These are phyloP conservation scores for Sebastes itinus DNA, from an alignment of 2,797 vertebrate genomes.

Conservation along the genomic window DNA sequence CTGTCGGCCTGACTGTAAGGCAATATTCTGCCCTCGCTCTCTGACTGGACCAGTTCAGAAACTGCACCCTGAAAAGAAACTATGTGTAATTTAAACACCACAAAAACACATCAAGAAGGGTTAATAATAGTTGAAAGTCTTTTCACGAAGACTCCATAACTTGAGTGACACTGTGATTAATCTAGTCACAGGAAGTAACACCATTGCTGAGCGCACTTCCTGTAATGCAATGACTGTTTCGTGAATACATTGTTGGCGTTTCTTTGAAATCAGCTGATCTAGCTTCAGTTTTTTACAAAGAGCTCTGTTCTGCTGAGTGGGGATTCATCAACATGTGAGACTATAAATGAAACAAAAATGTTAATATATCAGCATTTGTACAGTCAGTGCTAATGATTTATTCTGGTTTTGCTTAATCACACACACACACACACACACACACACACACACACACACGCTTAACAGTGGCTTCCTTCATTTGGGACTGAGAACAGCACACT, in stretches of 20 bases:
- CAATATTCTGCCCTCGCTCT: slow-evolving; percentile 21
- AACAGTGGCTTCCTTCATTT: slow-evolving; percentile 18
- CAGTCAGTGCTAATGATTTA: background rate
- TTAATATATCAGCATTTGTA: background rate
- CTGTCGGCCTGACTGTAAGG: slow-evolving; percentile 39
- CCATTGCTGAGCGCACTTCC: slow-evolving; percentile 77
- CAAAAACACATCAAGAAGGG: slow-evolving; percentile 1
- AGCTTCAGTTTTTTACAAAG: slow-evolving; percentile 53
- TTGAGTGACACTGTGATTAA: slow-evolving; percentile 58
- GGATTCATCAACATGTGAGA: background rate
- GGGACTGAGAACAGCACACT: slow-evolving; percentile 32
- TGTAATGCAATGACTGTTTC: slow-evolving; percentile 75
- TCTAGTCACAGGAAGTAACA: slow-evolving; percentile 77
- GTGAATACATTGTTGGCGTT: slow-evolving; percentile 62
- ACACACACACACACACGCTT: background rate
- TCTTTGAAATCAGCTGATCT: slow-evolving; percentile 81
- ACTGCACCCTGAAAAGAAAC: background rate
- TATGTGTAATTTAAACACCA: background rate
- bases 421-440: background rate
- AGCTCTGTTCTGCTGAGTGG: slow-evolving; percentile 7
- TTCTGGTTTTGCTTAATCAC: background rate
- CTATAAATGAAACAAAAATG: background rate
- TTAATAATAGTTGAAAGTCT: background rate
- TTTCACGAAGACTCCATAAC: background rate
- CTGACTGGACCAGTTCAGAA: slow-evolving; percentile 12